These are phyloP conservation scores for Neogobius melanostomus DNA, from an alignment of 2,113 vertebrate species.

Conservation along the genomic window DNA sequence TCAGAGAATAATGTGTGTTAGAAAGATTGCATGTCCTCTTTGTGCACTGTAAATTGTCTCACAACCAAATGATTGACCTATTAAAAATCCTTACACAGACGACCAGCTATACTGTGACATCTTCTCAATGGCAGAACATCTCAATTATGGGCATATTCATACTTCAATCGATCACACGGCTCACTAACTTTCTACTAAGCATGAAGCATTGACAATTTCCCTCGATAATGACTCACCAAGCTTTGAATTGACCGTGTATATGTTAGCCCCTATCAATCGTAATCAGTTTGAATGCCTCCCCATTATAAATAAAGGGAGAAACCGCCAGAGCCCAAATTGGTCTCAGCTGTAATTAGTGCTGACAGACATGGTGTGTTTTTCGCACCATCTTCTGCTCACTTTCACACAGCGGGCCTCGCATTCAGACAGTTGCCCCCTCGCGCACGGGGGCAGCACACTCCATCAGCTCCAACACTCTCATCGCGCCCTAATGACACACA, in stretches of 20 bases:
- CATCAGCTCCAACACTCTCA: constrained; percentile 48
- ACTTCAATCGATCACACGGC: background rate
- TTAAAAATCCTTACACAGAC: no score
- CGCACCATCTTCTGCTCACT: constrained; percentile 52
- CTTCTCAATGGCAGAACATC: background rate
- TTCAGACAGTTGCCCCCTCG: constrained; percentile 34
- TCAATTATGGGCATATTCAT: background rate
- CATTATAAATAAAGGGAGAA: constrained; percentile 35
- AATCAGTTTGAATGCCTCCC: constrained; percentile 16
- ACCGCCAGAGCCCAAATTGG: constrained; percentile 28
- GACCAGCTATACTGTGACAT: background rate
- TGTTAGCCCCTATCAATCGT: background rate
- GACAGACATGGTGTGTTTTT: constrained; percentile 51
- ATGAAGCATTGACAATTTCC: background rate
- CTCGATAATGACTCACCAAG: background rate
- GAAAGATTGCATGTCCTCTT: no score
- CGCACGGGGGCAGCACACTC: constrained; percentile 20
- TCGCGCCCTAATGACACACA: constrained; percentile 54
- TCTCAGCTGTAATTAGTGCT: constrained; percentile 29
- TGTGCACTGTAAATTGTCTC: no score
- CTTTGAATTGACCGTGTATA: constrained; percentile 1
- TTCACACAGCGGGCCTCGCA: constrained; percentile 45
- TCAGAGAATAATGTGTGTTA: no score
- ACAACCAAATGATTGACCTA: no score
- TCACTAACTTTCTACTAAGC: background rate